Conservation (phyloP, 2,113 vertebrate species). For the Pongo pygmaeus region DNA sequence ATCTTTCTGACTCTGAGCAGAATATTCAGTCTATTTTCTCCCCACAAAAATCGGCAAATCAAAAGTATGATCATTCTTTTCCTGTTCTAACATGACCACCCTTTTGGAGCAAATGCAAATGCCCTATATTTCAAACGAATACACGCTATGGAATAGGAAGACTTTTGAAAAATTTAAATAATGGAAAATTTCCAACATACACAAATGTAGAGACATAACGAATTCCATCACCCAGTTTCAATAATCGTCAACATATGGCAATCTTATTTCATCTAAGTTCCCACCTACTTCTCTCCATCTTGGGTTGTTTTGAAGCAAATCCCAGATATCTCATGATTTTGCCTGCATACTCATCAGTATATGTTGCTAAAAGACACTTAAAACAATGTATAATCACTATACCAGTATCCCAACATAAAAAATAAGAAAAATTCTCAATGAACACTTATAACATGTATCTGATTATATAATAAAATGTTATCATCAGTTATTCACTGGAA, state of each 20-base stretch:
- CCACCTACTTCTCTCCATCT: background rate
- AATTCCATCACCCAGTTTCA: background rate
- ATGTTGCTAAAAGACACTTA: background rate
- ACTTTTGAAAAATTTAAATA: background rate
- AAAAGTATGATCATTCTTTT: background rate
- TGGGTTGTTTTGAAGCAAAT: background rate
- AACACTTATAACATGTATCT: background rate
- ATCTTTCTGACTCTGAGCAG: background rate
- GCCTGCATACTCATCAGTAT: background rate
- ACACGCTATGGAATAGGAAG: background rate
- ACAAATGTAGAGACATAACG: background rate
- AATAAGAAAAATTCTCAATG: background rate
- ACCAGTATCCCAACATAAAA: background rate
- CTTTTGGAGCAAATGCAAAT: background rate
- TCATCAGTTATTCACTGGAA: background rate
- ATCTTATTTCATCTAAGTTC: background rate
- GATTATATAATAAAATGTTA: background rate
- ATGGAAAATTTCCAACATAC: background rate
- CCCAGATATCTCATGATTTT: background rate
- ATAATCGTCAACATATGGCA: background rate
- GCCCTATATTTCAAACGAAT: background rate
- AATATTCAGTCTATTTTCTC: background rate
- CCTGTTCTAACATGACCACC: background rate
- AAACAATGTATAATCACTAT: background rate
- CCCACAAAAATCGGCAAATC: background rate